Evolutionary conservation across 1,140 invertebrate species (phyloP), one percentile per base, ranked within the genome.

Genomic region (Sarcophaga bullata): DNA sequence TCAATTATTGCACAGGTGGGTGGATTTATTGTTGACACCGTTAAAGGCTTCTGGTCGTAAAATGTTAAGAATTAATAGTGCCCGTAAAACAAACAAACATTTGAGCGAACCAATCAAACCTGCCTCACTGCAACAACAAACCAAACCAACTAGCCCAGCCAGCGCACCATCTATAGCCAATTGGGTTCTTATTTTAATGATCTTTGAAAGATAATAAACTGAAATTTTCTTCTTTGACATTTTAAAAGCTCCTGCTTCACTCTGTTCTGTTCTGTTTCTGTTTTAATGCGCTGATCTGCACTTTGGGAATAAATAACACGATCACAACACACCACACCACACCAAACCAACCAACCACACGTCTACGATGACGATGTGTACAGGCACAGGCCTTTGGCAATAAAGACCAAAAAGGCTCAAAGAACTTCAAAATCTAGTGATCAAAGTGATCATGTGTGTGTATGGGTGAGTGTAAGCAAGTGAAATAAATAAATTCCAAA

Each of bases 11-110:
- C 46, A 17, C 75, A 78, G 48, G 82, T 82, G 82, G 82, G 82
- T 49, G 82, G 76, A 82, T 82, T 82, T 82, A 82, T 82, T 80
- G 62, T 80, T 80, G 76, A 82, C 82, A 48, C 78, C 73, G 54
- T 80, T 72, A 80, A 7, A 50, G 78, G 76, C 82, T 82, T 80
- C 82, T 82, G 82, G 73, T 52, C 52, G 73, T 73, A 82, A 73
- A 8, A 19, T 48, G 73, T 49, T 46, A 15, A 46, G 62, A 80
- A 37, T 37, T 37, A 37, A 47, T 6, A 25, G 17, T 73, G 62
- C 17, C 50, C 73, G 49, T n/a, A 58, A 13, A 37, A 37, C 25
- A 37, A 37, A 37, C 25, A 4, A 37, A 37, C 25, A 37, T 37
- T 37, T 37, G 25, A 37, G 25, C 25, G 25, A 37, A 37, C 25